phyloP scores from a whole-genome alignment of 2,888 invertebrate species.

The Oasisia sp. region DNA sequence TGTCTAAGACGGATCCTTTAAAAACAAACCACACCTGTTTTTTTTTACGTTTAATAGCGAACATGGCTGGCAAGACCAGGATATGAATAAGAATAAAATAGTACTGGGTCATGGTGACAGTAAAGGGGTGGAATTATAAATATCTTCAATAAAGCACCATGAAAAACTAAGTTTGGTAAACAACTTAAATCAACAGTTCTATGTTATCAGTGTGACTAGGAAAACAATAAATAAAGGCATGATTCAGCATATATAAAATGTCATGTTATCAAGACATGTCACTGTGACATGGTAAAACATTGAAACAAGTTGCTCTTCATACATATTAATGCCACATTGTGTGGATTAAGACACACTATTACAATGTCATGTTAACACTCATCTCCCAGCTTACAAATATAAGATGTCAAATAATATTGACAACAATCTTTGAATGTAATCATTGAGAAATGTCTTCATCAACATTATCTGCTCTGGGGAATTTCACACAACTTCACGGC shows the following conservation, averaged over 20 bases:
- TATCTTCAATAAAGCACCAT: neutral
- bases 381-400: neutral
- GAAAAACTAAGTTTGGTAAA: neutral
- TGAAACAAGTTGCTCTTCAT: too few relatives aligned
- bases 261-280: neutral
- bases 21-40: neutral
- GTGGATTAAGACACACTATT: too few relatives aligned
- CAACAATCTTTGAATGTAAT: neutral
- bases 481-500: neutral
- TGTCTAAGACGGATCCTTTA: neutral
- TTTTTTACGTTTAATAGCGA: neutral
- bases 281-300: too few relatives aligned
- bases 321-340: too few relatives aligned
- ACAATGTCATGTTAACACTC: too few relatives aligned
- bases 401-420: neutral
- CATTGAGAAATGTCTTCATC: neutral
- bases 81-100: neutral
- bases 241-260: neutral
- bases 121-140: neutral
- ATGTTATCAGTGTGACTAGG: neutral
- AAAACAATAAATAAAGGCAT: neutral
- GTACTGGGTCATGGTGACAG: neutral
- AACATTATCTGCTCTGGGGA: too few relatives aligned
- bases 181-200: neutral
- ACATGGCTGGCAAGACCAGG: neutral